phyloP scores from a whole-genome alignment of 1,140 invertebrate species.

The Caenorhabditis latens region DNA sequence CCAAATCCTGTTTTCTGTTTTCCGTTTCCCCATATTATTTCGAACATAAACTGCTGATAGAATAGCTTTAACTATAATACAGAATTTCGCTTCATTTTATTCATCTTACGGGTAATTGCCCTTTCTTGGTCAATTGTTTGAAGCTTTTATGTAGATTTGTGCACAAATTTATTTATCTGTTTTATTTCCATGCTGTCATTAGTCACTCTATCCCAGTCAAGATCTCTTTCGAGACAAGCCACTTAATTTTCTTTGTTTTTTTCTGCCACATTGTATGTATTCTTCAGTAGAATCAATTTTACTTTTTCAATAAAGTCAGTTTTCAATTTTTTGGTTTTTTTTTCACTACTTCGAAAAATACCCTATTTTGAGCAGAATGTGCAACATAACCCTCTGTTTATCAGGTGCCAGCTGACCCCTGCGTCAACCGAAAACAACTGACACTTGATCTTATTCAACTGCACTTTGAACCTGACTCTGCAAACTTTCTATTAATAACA shows the following conservation, averaged over 20 bases:
- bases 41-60: neutral
- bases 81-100: neutral
- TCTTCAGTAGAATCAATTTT: neutral
- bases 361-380: too few species aligned
- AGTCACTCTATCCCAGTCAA: neutral
- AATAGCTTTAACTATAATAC: slow-evolving; percentile 5
- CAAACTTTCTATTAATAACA: too few species aligned
- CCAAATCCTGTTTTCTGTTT: too few species aligned
- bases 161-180: slow-evolving; percentile 30
- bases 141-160: slow-evolving; percentile 20
- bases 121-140: neutral
- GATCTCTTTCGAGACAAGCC: slow-evolving; percentile 40
- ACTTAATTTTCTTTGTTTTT: neutral
- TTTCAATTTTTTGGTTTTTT: neutral
- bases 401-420: neutral
- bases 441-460: too few species aligned
- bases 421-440: too few species aligned
- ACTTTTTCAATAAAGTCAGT: neutral
- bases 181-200: slow-evolving; percentile 4
- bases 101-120: neutral
- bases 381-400: neutral
- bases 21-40: neutral
- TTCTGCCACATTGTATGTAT: too few species aligned
- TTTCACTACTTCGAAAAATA: too few species aligned
- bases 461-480: too few species aligned